Conservation (phyloP, 1,140 invertebrate genomes). For the Chelonus insularis region DNA sequence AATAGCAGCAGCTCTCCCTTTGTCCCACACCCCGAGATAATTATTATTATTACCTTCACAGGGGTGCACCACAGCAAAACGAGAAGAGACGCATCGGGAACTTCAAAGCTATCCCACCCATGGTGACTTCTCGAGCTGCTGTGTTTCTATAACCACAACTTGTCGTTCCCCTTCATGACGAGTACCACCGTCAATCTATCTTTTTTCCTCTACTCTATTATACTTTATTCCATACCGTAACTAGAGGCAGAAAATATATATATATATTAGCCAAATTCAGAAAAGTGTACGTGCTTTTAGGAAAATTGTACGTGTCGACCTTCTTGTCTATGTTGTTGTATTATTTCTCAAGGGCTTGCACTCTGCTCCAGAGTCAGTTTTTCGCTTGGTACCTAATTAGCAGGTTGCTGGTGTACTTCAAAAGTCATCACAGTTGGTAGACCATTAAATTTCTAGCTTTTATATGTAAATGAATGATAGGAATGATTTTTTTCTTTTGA, state of each 20-base stretch:
- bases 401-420: neutral
- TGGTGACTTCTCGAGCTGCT: neutral
- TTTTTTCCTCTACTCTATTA: too few relatives aligned
- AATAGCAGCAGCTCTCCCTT: neutral
- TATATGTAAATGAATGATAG: too few relatives aligned
- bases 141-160: too few relatives aligned
- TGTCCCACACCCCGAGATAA: neutral
- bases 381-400: constrained; percentile 25
- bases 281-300: too few relatives aligned
- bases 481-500: too few relatives aligned
- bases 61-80: too few relatives aligned
- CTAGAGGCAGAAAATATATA: too few relatives aligned
- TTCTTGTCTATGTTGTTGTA: neutral
- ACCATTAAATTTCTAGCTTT: too few relatives aligned
- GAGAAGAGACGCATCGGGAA: neutral
- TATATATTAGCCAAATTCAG: too few relatives aligned
- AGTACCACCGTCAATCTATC: too few relatives aligned
- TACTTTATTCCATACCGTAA: too few relatives aligned
- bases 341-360: neutral
- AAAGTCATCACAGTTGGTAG: constrained; percentile 10
- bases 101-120: neutral
- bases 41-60: neutral
- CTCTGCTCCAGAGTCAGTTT: neutral
- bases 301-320: neutral
- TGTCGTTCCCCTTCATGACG: too few relatives aligned